phyloP scores from a whole-genome alignment of 2,888 invertebrate genomes.

The Hesperia comma region DNA sequence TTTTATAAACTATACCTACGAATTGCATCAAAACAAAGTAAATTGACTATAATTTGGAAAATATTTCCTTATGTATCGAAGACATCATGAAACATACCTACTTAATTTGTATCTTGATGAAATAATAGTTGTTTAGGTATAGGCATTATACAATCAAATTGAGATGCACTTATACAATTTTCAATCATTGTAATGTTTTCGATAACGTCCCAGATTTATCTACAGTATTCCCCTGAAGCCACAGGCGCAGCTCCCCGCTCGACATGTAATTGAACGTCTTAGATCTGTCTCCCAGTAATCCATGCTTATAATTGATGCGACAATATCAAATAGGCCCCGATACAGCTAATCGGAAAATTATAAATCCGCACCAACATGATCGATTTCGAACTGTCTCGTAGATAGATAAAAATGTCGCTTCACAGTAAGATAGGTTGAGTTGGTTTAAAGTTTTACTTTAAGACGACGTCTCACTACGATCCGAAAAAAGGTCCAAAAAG shows the following conservation, averaged over 20 bases:
- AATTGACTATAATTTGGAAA: too few species aligned
- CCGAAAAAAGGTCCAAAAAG: neutral
- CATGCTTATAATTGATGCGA: constrained; percentile 82
- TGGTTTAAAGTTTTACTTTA: neutral
- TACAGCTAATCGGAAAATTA: constrained; percentile 81
- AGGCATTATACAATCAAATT: too few species aligned
- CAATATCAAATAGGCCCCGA: constrained; percentile 77
- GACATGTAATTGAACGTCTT: constrained; percentile 78
- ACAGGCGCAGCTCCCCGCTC: constrained; percentile 32
- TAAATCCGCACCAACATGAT: constrained; percentile 76
- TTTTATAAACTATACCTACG: too few species aligned
- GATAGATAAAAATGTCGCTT: constrained; percentile 39
- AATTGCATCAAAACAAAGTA: too few species aligned
- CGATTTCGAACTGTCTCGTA: constrained; percentile 60
- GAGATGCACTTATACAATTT: too few species aligned
- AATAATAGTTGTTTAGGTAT: too few species aligned
- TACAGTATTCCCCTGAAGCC: constrained; percentile 11
- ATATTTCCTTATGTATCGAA: too few species aligned
- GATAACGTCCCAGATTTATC: constrained; percentile 1
- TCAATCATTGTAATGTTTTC: constrained; percentile 2
- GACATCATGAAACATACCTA: too few species aligned
- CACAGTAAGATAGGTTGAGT: neutral
- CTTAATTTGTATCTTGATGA: too few species aligned
- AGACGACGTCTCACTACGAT: too few species aligned
- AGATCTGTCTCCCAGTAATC: constrained; percentile 79